Conservation (phyloP, 2,888 invertebrate species). For the Drosophila borealis region DNA sequence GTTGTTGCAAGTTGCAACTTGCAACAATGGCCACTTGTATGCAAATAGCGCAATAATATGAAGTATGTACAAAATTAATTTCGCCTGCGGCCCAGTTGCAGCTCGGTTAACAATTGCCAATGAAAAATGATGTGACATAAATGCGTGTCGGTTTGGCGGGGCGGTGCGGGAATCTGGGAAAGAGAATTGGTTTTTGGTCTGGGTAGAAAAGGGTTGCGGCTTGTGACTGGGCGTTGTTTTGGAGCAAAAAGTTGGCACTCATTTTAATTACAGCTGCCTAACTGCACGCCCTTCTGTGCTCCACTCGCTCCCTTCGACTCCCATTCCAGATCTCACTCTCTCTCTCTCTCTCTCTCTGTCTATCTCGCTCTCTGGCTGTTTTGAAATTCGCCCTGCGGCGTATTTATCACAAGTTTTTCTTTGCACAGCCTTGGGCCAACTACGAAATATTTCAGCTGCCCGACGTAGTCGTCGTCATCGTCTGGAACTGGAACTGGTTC, state of each 20-base stretch:
- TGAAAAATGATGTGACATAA: conserved; percentile 79
- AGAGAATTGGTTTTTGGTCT: background rate
- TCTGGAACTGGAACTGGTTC: conserved; percentile 62
- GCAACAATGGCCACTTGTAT: conserved; percentile 70
- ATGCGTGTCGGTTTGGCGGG: conserved; percentile 45
- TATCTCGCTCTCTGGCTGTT: conserved; percentile 61
- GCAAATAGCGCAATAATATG: conserved; percentile 78
- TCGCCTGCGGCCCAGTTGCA: conserved; percentile 63
- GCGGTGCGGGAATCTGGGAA: background rate
- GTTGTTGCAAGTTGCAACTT: conserved; percentile 52
- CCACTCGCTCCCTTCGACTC: background rate
- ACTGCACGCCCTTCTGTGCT: conserved; percentile 57
- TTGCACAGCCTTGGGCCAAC: conserved; percentile 75
- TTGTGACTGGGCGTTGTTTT: conserved; percentile 12
- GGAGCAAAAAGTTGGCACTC: conserved; percentile 71
- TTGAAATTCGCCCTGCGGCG: conserved; percentile 80
- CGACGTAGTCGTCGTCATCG: conserved; percentile 59
- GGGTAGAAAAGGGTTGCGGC: background rate
- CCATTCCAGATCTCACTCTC: background rate
- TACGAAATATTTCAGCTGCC: conserved; percentile 80
- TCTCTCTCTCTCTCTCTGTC: conserved; percentile 3
- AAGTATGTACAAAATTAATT: conserved; percentile 78
- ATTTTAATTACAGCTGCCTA: conserved; percentile 83
- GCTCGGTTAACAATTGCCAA: conserved; percentile 78
- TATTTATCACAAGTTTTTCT: conserved; percentile 85